These are phyloP conservation scores for Tiaroga cobitis DNA, from an alignment of 2,797 vertebrate species.

Conservation along the genomic window DNA sequence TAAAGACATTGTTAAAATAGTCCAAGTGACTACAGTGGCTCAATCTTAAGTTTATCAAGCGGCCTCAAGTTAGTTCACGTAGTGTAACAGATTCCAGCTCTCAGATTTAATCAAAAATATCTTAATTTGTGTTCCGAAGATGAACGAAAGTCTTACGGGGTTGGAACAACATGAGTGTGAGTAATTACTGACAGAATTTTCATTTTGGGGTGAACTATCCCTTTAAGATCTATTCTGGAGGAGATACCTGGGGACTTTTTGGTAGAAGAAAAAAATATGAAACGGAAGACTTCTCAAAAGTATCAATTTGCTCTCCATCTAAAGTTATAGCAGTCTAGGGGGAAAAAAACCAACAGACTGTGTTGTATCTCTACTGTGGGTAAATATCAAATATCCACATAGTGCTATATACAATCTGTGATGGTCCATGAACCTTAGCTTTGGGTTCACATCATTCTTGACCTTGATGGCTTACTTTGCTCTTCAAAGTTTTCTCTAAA, in stretches of 20 bases:
- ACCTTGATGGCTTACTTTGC: slow-evolving; percentile 24
- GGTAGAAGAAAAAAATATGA: neutral
- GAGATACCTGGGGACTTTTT: neutral
- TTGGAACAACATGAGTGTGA: too few relatives aligned
- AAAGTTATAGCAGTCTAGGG: neutral
- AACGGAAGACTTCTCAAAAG: slow-evolving; percentile 5
- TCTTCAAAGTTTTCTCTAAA: slow-evolving; percentile 11
- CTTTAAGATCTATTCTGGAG: neutral
- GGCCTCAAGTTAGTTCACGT: too few relatives aligned
- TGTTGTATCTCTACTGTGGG: neutral
- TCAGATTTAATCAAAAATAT: too few relatives aligned
- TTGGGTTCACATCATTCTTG: slow-evolving; percentile 1
- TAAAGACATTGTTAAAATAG: too few relatives aligned
- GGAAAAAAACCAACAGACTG: neutral
- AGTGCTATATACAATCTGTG: neutral
- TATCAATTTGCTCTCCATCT: neutral
- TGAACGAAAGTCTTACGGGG: too few relatives aligned
- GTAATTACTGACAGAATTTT: too few relatives aligned
- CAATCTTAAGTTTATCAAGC: too few relatives aligned
- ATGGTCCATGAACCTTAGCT: neutral
- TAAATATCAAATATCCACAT: neutral
- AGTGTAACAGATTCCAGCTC: too few relatives aligned
- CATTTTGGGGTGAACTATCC: too few relatives aligned
- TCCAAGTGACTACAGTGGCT: too few relatives aligned
- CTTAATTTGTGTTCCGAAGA: too few relatives aligned